A percentile compares a stretch with the other conserved stretches of the same genome.
phyloP scores from a whole-genome alignment of 2,113 vertebrate genomes.

The Pithys albifrons region DNA sequence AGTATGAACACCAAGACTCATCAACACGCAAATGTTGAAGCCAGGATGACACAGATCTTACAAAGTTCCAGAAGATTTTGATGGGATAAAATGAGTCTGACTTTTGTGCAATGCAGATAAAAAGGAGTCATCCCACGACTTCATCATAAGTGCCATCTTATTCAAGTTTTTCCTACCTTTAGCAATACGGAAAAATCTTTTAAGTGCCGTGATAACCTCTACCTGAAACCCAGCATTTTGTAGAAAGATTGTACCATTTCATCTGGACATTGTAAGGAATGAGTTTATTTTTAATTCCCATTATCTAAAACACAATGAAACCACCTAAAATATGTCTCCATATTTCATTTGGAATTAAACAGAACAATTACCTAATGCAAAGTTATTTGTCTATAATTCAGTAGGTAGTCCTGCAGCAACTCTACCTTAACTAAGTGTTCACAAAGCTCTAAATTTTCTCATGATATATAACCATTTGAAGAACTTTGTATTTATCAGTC shows the following conservation, averaged over 20 bases:
- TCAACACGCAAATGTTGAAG: background rate
- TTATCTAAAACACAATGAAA: background rate
- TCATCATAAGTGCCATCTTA: background rate
- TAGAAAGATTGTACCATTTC: background rate
- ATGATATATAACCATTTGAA: background rate
- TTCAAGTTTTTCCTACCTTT: background rate
- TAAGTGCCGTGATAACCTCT: background rate
- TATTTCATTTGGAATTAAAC: background rate
- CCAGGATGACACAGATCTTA: background rate
- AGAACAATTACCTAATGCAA: background rate
- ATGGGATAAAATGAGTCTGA: background rate
- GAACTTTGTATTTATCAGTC: background rate
- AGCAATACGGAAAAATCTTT: background rate
- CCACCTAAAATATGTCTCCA: background rate
- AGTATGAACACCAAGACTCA: background rate
- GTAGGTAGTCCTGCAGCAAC: background rate
- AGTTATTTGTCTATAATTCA: background rate
- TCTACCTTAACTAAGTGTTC: background rate
- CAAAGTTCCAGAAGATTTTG: background rate
- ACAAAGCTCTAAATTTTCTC: background rate
- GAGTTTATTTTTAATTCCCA: background rate
- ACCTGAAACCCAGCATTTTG: background rate
- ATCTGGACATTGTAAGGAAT: background rate
- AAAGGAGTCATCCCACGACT: background rate
- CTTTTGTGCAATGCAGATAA: background rate